These are phyloP conservation scores for Rhamphomyia laevipes DNA, from an alignment of 2,888 invertebrate species.

Conservation along the genomic window DNA sequence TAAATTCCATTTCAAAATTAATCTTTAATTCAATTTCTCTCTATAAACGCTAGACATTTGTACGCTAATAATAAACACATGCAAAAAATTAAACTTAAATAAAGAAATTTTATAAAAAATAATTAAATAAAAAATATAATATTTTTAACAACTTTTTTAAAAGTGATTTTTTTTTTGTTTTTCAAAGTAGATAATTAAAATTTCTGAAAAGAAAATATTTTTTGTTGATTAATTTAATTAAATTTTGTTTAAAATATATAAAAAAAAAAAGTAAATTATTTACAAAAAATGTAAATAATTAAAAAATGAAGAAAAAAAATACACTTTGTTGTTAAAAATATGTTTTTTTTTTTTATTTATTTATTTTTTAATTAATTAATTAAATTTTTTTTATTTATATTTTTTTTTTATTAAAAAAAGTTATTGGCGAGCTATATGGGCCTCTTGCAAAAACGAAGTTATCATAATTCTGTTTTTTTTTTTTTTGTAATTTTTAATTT, in stretches of 20 bases:
- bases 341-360: too few species aligned
- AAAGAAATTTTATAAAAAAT: too few species aligned
- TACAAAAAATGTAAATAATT: too few species aligned
- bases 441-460: constrained; percentile 43
- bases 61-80: not conserved
- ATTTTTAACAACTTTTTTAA: not conserved
- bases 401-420: constrained; percentile 14
- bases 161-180: not conserved
- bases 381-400: not conserved
- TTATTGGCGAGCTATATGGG: constrained; percentile 42
- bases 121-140: too few species aligned
- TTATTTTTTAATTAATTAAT: not conserved
- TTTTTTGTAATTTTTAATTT: constrained; percentile 21
- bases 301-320: too few species aligned
- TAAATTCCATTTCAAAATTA: too few species aligned
- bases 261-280: too few species aligned
- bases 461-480: constrained; percentile 19
- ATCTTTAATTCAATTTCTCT: too few species aligned
- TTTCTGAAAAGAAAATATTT: not conserved
- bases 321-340: too few species aligned
- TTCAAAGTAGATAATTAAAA: too few species aligned
- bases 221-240: not conserved
- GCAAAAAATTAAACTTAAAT: not conserved
- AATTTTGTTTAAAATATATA: not conserved
- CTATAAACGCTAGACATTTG: too few species aligned